phyloP scores from a whole-genome alignment of 2,888 invertebrate genomes.

The Noctua janthe region DNA sequence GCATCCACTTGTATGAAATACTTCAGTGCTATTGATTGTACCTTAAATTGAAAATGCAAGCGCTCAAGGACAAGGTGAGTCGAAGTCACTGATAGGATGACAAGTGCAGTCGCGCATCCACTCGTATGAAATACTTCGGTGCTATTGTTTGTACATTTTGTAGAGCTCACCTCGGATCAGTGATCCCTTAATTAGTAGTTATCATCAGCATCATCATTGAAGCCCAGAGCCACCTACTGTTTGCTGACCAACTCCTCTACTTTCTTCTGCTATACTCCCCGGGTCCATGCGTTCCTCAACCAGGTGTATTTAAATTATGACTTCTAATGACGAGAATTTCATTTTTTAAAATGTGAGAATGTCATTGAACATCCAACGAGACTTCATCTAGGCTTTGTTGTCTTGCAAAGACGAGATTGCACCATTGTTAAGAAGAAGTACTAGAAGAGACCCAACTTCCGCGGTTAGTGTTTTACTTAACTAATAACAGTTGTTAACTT shows the following conservation, averaged over 20 bases:
- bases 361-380: background rate
- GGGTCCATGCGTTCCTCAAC: background rate
- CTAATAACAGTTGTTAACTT: background rate
- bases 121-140: conserved; percentile 41
- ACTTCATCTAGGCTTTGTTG: background rate
- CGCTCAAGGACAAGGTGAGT: conserved; percentile 46
- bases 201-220: background rate
- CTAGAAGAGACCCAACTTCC: background rate
- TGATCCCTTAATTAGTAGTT: background rate
- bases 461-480: background rate
- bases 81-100: conserved; percentile 36
- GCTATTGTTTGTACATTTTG: background rate
- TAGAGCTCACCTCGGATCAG: background rate
- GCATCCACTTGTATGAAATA: conserved; percentile 34
- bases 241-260: background rate
- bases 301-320: background rate
- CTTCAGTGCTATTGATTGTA: conserved; percentile 3
- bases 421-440: background rate
- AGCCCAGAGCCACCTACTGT: background rate
- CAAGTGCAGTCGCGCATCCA: conserved; percentile 35
- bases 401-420: background rate
- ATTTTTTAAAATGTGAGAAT: background rate
- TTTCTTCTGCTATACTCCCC: background rate
- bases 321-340: background rate
- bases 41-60: conserved; percentile 30